A percentile compares a stretch with the other conserved stretches of the same genome.
Conservation (phyloP, 2,888 invertebrate species). For the Lypha dubia region DNA sequence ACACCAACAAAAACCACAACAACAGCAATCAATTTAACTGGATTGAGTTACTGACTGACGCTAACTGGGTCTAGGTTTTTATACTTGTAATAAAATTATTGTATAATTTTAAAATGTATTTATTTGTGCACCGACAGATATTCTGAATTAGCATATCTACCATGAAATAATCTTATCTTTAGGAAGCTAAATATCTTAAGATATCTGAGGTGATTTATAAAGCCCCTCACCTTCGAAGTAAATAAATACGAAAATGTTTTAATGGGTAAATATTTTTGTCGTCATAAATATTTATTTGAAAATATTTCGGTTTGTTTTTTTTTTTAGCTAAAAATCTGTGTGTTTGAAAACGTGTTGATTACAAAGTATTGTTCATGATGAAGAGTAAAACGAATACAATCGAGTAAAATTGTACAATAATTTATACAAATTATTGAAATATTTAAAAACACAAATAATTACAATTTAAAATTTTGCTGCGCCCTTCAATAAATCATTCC, state of each 20-base stretch:
- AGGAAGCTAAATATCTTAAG: background rate
- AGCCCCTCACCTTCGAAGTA: background rate
- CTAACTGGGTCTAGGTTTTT: background rate
- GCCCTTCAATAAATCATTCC: too few species aligned
- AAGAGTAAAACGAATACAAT: too few species aligned
- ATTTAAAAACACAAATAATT: background rate
- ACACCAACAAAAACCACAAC: background rate
- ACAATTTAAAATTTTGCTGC: too few species aligned
- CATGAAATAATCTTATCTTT: slow-evolving; percentile 52
- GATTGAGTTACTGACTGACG: slow-evolving; percentile 1
- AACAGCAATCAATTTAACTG: background rate
- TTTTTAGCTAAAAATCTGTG: too few species aligned
- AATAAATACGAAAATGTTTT: background rate
- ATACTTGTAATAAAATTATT: background rate
- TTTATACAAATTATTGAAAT: too few species aligned
- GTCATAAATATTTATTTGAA: slow-evolving; percentile 50
- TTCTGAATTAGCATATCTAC: background rate
- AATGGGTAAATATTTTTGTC: slow-evolving; percentile 18
- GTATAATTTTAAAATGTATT: background rate
- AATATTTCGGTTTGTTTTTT: background rate
- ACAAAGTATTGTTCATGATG: too few species aligned
- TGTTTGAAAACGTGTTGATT: too few species aligned
- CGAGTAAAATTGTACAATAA: too few species aligned
- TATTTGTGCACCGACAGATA: background rate
- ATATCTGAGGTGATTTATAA: background rate